A percentile compares a stretch with the other conserved stretches of the same genome.
Conservation (phyloP, 2,888 invertebrate genomes). For the Campaea margaritaria region DNA sequence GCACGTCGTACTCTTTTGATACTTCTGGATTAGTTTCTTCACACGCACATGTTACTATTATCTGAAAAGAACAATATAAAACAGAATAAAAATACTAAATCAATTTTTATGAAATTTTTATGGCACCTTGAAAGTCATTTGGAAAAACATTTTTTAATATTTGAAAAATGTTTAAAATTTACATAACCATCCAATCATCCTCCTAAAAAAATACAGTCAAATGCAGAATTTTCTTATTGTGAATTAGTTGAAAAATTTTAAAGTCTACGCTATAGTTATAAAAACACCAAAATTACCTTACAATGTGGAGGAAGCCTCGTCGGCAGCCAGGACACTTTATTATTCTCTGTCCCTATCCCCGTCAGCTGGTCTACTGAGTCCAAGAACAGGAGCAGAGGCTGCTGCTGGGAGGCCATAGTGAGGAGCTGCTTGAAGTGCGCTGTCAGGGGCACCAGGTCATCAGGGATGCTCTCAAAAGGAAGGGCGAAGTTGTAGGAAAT, state of each 20-base stretch:
- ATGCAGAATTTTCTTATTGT: too few species aligned
- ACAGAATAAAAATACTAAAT: too few species aligned
- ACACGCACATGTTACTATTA: conserved; percentile 95
- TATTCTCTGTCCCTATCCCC: conserved; percentile 94
- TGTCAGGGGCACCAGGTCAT: conserved; percentile 97
- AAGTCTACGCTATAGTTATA: too few species aligned
- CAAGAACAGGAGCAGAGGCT: conserved; percentile 95
- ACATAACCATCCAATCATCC: too few species aligned
- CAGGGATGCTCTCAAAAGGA: conserved; percentile 97
- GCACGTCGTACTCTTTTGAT: conserved; percentile 93
- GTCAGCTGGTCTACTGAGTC: conserved; percentile 99
- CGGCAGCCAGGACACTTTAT: conserved; percentile 98
- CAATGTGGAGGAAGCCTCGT: conserved; percentile 94
- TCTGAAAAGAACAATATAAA: conserved; percentile 83
- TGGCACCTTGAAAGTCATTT: too few species aligned
- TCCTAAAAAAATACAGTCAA: too few species aligned
- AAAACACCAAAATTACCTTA: conserved; percentile 89
- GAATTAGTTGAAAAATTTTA: too few species aligned
- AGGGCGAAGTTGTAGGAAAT: conserved; percentile 96
- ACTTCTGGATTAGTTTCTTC: conserved; percentile 94
- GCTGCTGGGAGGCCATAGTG: conserved; percentile 91
- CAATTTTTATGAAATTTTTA: too few species aligned
- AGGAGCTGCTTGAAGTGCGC: conserved; percentile 98
- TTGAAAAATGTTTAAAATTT: too few species aligned
- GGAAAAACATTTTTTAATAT: too few species aligned